Conservation (phyloP, 2,797 vertebrate species). For the Tokudaia muenninki region DNA sequence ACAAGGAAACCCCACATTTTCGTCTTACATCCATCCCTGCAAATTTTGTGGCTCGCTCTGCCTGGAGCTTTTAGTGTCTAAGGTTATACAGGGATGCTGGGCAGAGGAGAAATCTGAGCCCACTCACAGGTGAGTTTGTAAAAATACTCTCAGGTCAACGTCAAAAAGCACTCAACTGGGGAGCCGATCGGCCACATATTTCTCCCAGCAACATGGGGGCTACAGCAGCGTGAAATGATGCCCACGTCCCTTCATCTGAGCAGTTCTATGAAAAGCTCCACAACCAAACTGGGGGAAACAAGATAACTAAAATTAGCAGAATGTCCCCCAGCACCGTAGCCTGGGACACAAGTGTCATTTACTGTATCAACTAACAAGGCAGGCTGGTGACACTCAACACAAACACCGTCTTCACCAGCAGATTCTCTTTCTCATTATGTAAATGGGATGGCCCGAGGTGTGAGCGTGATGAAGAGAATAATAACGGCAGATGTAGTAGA, state of each 20-base stretch:
- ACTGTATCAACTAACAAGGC: slow-evolving; percentile 67
- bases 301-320: slow-evolving; percentile 67
- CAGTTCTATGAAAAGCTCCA: slow-evolving; percentile 17
- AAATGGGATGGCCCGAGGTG: slow-evolving; percentile 72
- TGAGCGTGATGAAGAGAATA: slow-evolving; percentile 56
- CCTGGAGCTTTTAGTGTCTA: neutral
- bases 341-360: slow-evolving; percentile 71
- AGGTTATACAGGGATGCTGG: neutral
- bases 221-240: neutral
- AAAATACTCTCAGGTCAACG: neutral
- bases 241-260: neutral
- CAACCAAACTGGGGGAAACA: slow-evolving; percentile 51
- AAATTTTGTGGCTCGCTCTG: neutral
- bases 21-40: neutral
- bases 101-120: neutral
- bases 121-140: neutral
- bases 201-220: neutral
- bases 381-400: slow-evolving; percentile 1
- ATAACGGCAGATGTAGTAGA: slow-evolving; percentile 60
- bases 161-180: neutral
- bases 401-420: neutral
- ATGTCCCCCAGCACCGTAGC: slow-evolving; percentile 44
- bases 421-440: slow-evolving; percentile 73
- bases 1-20: neutral
- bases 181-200: neutral